Evolutionary conservation across 2,797 vertebrate species (phyloP).

Genomic region (Enoplosus armatus): DNA sequence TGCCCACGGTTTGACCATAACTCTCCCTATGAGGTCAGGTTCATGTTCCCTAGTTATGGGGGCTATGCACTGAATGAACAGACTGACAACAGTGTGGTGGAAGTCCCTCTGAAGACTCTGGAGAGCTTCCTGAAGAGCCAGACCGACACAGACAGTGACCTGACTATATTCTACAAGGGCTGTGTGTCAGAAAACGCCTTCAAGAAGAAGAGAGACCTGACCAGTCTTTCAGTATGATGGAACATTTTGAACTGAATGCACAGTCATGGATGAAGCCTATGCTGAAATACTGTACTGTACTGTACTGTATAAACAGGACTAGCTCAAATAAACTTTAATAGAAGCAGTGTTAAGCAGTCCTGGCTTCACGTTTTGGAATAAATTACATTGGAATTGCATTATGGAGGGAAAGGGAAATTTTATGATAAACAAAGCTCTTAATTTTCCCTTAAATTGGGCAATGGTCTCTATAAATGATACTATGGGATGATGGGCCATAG

Average conservation of each 20-base stretch:
- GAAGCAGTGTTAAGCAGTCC: not conserved
- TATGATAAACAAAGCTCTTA: not conserved
- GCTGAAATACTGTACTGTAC: not conserved
- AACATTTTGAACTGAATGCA: not conserved
- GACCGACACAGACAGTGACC: constrained; percentile 51
- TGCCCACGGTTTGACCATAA: constrained; percentile 82
- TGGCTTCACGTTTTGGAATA: not conserved
- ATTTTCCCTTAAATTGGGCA: not conserved
- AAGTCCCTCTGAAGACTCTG: constrained; percentile 81
- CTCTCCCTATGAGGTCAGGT: constrained; percentile 83
- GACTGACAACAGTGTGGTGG: constrained; percentile 68
- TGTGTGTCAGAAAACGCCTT: constrained; percentile 75
- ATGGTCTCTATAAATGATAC: not conserved
- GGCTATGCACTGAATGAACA: constrained; percentile 78
- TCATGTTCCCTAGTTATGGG: constrained; percentile 82
- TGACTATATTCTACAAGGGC: constrained; percentile 77
- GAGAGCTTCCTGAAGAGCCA: constrained; percentile 79
- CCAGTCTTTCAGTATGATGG: constrained; percentile 15
- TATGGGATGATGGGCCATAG: not conserved
- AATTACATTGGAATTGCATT: not conserved
- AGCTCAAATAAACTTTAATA: not conserved
- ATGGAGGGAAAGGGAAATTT: not conserved
- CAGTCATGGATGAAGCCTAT: not conserved
- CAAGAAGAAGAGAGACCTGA: constrained; percentile 59
- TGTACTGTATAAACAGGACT: not conserved